Base-by-base conservation (phyloP, 2,113 vertebrate genomes). In the Columbina picui region DNA sequence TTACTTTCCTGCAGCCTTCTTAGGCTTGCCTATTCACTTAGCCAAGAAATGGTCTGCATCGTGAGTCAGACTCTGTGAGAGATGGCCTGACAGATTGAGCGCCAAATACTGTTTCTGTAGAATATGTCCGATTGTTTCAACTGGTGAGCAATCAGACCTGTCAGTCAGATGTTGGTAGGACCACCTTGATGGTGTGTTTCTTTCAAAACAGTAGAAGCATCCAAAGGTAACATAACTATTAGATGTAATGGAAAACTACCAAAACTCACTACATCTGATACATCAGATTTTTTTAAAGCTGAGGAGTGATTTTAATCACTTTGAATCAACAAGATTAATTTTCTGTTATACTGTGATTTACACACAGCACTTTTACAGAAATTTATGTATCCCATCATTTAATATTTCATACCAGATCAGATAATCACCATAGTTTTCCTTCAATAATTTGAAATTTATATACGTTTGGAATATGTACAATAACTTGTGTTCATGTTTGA, bases 281-380 rank as follows among this genome's bases (percentile, higher is more conserved):
- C 15, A 8, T 4, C 16, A n/a, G 13, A n/a, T n/a, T n/a, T 52
- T 81, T 82, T 43, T 81, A 12, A 41, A 82, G 39, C 17, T 38
- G 6, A 55, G 34, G 34, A 90, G 41, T 83, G n/a, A 27, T 90
- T 93, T 91, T 71, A 94, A 73, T 96, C 10, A 25, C 8, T 23
- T 86, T 85, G 14, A 59, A 81, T 75, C 25, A n/a, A 27, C 5
- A 77, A 55, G 45, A 70, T 22, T 92, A 53, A 88, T 67, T 93
- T 56, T 84, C 9, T 36, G 9, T 34, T 43, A 22, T 22, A 52
- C 21, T 32, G 22, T 90, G 85, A 92, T 94, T 93, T 92, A 83
- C 13, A 76, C 36, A 39, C 20, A 90, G 26, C 64, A 74, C 12
- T 68, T 21, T 84, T 67, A 53, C 56, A 69, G 52, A 90, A 91